These are phyloP conservation scores for Capreolus pygargus DNA, from an alignment of 2,113 vertebrate genomes.

Conservation along the genomic window DNA sequence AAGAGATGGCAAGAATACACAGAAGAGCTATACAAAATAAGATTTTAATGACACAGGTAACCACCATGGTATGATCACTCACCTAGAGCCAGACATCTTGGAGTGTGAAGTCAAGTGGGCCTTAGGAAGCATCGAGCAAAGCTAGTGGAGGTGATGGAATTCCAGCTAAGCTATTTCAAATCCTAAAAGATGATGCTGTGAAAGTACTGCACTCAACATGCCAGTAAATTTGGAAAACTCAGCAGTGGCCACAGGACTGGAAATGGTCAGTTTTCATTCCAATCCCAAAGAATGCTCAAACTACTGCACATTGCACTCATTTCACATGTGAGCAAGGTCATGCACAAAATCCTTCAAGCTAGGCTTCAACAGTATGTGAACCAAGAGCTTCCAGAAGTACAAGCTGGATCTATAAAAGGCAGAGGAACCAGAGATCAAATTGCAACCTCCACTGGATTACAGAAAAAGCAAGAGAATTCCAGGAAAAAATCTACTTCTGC, in stretches of 20 bases:
- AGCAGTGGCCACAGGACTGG: background rate
- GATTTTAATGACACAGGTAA: background rate
- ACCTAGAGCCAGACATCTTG: background rate
- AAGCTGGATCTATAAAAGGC: background rate
- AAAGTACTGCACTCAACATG: background rate
- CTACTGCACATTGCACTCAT: background rate
- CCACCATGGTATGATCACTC: background rate
- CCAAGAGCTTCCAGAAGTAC: background rate
- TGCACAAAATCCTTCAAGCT: background rate
- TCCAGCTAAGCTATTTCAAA: background rate
- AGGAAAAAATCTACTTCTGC: background rate
- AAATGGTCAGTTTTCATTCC: background rate
- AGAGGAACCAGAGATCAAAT: background rate
- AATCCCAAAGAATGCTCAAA: background rate
- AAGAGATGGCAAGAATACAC: background rate
- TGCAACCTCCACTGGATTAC: background rate
- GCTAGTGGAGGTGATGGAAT: background rate
- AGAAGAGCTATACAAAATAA: background rate
- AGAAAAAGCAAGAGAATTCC: background rate
- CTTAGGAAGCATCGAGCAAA: background rate
- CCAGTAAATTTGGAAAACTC: background rate
- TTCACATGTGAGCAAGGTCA: accelerated
- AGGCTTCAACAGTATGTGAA: background rate
- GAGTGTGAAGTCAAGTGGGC: background rate
- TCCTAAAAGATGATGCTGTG: background rate